Evolutionary conservation across 2,888 invertebrate species (phyloP), one percentile per base, ranked within the genome.

Genomic region (Empis livida): DNA sequence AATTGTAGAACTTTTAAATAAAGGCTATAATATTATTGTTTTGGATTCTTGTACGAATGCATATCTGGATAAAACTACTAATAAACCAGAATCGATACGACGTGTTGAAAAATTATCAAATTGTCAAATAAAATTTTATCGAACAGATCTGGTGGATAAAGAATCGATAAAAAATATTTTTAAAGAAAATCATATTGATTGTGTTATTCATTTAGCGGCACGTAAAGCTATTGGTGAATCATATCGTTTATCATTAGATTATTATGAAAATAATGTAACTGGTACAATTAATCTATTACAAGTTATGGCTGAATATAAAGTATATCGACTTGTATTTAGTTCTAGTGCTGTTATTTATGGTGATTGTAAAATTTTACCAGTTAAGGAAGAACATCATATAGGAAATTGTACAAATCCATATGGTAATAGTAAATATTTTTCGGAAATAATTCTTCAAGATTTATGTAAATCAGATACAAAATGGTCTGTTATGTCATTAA

Each of bases 141-240:
- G 78, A 61, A 83, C 85, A 44, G 89, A 91, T 64, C 70, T 91
- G 31, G 71, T 87, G 44, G 79, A 91, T 60, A 80, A 78, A 56
- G 67, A 73, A 2, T 76, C 77, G 49, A 73, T 91, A 27, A 74
- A 76, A 44, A 73, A 78, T 45, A 77, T 91, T 45, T 91, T 91
- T 64, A 75, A 79, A 57, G 80, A 35, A n/a, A 13, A 35, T 35
- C 5, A 35, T n/a, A 35, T 35, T 35, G n/a, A 35, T 35, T 35
- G 35, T n/a, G 91, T 94, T 15, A 87, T 93, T 56, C 93, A 94
- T 68, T 89, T 93, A 69, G 93, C 93, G 16, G 92, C 91, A 1
- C 75, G 93, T 65, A 94, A 94, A 68, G 88, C 92, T 6, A 92
- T 94, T 10, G 91, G 90, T 0, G 92, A 93, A 69, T 92, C 92